Conservation (phyloP, 2,888 invertebrate species). For the Endotricha flammealis region DNA sequence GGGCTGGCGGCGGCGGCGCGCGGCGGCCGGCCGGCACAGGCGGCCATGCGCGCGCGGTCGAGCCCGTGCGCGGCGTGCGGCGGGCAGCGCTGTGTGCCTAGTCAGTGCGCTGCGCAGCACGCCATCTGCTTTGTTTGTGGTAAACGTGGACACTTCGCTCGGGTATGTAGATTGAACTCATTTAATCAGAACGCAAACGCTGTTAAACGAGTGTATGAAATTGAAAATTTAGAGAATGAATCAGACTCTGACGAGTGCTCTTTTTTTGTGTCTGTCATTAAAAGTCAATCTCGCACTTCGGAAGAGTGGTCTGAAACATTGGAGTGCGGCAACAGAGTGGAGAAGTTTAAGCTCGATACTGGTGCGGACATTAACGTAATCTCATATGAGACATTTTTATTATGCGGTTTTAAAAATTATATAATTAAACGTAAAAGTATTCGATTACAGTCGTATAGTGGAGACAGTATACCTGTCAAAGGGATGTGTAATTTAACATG, state of each 20-base stretch:
- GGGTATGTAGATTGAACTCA: constrained; percentile 8
- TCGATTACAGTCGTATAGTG: constrained; percentile 13
- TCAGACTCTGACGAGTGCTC: constrained; percentile 7
- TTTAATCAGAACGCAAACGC: neutral
- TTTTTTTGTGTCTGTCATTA: constrained; percentile 8
- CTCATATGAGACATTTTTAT: neutral
- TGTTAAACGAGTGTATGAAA: constrained; percentile 7
- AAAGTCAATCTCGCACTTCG: neutral
- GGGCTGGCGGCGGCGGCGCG: too few relatives aligned
- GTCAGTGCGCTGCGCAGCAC: too few relatives aligned
- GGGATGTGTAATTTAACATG: constrained; percentile 10
- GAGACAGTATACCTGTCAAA: constrained; percentile 13
- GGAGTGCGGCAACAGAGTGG: neutral
- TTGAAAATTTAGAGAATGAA: constrained; percentile 4
- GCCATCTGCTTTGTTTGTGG: constrained; percentile 9
- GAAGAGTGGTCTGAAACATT: neutral
- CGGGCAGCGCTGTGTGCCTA: neutral
- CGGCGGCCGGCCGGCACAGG: too few relatives aligned
- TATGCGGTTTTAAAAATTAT: neutral
- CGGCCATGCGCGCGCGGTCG: neutral
- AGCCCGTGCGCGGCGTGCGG: neutral
- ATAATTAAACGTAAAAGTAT: constrained; percentile 6
- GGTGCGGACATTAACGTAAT: constrained; percentile 1
- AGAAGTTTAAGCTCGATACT: neutral
- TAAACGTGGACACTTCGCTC: constrained; percentile 12